Base-by-base conservation (phyloP, 2,113 vertebrate species). In the Channa maculata region DNA sequence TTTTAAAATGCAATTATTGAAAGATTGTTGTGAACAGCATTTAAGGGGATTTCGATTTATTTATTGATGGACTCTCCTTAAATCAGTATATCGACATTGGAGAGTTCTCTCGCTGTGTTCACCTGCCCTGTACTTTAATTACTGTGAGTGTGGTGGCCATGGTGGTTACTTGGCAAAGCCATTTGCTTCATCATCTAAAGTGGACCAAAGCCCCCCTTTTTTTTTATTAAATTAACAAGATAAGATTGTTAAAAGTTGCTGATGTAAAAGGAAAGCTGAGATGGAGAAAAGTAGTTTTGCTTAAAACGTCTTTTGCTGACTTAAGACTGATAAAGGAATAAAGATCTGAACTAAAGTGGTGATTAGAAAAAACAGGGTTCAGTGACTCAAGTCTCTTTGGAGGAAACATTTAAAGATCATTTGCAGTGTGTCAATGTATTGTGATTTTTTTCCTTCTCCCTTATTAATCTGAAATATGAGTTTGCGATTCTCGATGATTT, bases 121-220 rank as follows among this genome's bases (percentile, higher is more conserved):
- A 62, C 75, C 62, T 61, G 43, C 13, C 54, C 45, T 24, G 1
- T 37, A 58, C 67, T 83, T 84, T 90, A 89, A 89, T 88, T 79
- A 80, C 45, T 58, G 10, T 60, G 49, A 86, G 62, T 78, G 82
- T 57, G 50, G 73, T 44, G 64, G 65, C 53, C 24, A 36, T 55
- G 44, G 60, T 57, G 63, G 54, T 45, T 33, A 62, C 77, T 84
- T 86, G 80, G 84, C 80, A 85, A 67, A 84, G 80, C 74, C 15
- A 49, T 75, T 89, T 83, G 85, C 88, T 83, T 89, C 89, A 92
- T 89, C 77, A 91, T 79, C 84, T 84, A 86, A 86, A 89, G 90
- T 86, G 86, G 79, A 74, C 77, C 48, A 59, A 50, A 69, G 69
- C 48, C 67, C 51, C 48, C 67, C 51, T 71, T 83, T 84, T 50